These are phyloP conservation scores for Donacobius atricapilla DNA, from an alignment of 2,113 vertebrate species.

Conservation along the genomic window DNA sequence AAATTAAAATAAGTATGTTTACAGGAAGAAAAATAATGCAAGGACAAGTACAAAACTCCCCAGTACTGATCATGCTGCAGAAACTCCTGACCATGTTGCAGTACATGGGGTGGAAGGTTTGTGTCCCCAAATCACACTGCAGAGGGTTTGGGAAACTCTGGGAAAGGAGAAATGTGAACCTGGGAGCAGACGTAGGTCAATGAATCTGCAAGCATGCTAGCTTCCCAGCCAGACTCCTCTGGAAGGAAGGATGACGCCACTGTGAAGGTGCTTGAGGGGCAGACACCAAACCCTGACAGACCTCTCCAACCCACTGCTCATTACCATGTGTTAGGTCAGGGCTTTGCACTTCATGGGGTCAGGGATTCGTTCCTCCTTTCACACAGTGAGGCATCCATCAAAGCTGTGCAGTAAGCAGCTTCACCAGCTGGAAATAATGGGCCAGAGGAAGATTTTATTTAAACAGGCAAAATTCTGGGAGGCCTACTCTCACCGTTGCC, in stretches of 20 bases:
- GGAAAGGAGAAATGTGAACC: not conserved
- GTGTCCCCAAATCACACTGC: accelerated
- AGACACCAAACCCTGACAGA: not conserved
- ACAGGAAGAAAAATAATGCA: not conserved
- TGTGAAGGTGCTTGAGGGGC: not conserved
- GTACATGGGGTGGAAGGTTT: not conserved
- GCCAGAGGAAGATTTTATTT: not conserved
- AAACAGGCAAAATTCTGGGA: not conserved
- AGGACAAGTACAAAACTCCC: not conserved
- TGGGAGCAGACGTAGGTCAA: not conserved
- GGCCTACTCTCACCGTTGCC: not conserved
- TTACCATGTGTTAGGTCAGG: not conserved
- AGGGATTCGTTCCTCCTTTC: not conserved
- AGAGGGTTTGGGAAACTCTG: not conserved
- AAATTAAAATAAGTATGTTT: not conserved
- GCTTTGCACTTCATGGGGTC: not conserved
- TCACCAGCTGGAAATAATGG: not conserved
- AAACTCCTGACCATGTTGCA: not conserved
- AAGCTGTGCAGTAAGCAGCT: not conserved
- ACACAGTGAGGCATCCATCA: not conserved
- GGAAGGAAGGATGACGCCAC: not conserved
- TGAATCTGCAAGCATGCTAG: not conserved
- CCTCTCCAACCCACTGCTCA: not conserved
- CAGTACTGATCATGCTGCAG: not conserved
- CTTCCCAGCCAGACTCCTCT: not conserved